Evolutionary conservation across 2,113 vertebrate species (phyloP).

Genomic region (Nycticorax nycticorax): DNA sequence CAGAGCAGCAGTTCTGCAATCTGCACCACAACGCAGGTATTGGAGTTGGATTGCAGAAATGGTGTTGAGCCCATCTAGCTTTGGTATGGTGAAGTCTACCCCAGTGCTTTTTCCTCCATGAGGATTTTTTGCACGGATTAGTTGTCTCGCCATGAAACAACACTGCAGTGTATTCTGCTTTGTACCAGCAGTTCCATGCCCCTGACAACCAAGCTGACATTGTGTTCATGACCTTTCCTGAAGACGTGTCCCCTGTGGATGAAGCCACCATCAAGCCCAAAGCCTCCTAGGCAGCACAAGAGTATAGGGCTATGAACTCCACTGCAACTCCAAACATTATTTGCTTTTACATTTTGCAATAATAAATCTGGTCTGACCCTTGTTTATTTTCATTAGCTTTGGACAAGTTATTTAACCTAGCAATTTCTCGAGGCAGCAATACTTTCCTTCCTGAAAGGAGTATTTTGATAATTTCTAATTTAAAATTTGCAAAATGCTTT

Average conservation of each 20-base stretch:
- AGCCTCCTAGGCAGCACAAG: neutral
- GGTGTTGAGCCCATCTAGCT: accelerated
- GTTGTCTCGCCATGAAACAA: neutral
- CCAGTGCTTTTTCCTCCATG: neutral
- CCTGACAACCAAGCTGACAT: neutral
- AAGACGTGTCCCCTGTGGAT: accelerated
- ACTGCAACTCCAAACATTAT: neutral
- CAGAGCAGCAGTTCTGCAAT: neutral
- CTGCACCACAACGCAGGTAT: accelerated
- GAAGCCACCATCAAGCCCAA: neutral
- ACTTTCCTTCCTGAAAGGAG: neutral
- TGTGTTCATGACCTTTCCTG: neutral
- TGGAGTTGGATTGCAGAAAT: neutral
- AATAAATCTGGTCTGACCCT: neutral
- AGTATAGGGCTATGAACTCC: neutral
- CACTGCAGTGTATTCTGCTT: neutral
- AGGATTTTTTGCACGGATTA: neutral
- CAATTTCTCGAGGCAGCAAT: neutral
- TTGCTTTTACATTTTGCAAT: neutral
- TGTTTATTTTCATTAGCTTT: neutral
- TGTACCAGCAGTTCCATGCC: neutral
- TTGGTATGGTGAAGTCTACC: neutral
- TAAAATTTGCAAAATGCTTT: neutral
- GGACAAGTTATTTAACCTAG: neutral
- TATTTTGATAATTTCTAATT: neutral